phyloP scores from a whole-genome alignment of 2,797 vertebrate genomes.

The Macrochelys suwanniensis region DNA sequence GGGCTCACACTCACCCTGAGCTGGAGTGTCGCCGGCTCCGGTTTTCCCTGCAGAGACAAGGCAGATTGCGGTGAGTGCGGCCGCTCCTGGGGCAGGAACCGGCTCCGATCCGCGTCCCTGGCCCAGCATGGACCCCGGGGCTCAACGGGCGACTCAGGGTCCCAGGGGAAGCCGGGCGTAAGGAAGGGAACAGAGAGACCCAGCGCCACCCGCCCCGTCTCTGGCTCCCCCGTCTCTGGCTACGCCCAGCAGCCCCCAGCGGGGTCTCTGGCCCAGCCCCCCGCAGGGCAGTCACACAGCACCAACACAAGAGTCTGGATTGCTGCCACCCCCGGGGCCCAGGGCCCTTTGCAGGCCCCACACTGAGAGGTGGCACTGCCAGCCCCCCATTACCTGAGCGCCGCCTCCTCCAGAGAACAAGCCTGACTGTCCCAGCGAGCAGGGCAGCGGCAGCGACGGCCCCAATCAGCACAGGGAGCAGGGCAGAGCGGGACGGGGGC shows the following conservation, averaged over 20 bases:
- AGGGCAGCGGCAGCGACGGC: not conserved
- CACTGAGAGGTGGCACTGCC: not conserved
- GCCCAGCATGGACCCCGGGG: too few relatives aligned
- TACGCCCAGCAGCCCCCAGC: too few relatives aligned
- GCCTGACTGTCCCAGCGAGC: not conserved
- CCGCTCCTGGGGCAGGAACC: too few relatives aligned
- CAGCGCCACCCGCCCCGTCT: accelerated
- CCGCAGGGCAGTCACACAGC: too few relatives aligned
- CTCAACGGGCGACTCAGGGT: too few relatives aligned
- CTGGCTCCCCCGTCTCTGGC: too few relatives aligned
- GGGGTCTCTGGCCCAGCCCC: not conserved
- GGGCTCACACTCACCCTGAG: not conserved
- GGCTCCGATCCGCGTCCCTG: accelerated
- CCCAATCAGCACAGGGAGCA: not conserved
- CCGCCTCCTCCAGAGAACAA: not conserved
- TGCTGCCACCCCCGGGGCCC: not conserved
- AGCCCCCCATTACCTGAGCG: not conserved
- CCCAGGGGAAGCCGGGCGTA: not conserved
- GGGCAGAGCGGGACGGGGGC: too few relatives aligned
- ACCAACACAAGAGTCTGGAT: not conserved
- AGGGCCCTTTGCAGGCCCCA: not conserved
- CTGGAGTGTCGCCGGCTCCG: too few relatives aligned
- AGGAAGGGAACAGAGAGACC: too few relatives aligned
- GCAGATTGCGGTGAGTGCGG: too few relatives aligned
- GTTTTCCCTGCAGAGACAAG: too few relatives aligned